phyloP scores from a whole-genome alignment of 2,113 vertebrate genomes.

The Benitochromis conjunctus region DNA sequence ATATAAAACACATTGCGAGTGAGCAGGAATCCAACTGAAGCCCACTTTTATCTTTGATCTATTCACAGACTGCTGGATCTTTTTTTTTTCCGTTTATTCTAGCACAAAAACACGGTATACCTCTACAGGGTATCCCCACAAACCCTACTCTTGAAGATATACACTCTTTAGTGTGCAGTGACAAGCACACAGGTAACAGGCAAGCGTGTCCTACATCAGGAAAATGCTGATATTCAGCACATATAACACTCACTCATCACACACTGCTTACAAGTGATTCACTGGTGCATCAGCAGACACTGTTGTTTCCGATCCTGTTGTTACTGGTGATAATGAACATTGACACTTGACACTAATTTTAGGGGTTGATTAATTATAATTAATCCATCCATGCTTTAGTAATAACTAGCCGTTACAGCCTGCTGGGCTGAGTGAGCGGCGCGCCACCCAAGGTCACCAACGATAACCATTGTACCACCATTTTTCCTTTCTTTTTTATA shows the following conservation, averaged over 20 bases:
- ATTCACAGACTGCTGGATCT: neutral
- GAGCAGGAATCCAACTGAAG: neutral
- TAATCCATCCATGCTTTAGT: neutral
- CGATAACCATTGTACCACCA: neutral
- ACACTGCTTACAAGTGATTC: neutral
- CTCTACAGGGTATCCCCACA: neutral
- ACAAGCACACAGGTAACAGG: neutral
- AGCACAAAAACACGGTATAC: neutral
- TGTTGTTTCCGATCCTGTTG: neutral
- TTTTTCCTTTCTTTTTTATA: neutral
- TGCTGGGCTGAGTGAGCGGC: neutral
- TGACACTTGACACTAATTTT: neutral
- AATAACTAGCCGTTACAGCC: neutral
- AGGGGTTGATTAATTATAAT: neutral
- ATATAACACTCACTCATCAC: neutral
- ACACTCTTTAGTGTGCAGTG: neutral
- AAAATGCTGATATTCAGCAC: neutral
- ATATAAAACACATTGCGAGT: neutral
- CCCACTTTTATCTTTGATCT: neutral
- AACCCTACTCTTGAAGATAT: neutral
- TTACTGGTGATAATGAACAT: neutral
- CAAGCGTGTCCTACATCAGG: neutral
- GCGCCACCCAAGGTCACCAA: neutral
- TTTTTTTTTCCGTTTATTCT: neutral
- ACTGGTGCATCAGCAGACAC: neutral